phyloP scores from a whole-genome alignment of 2,888 invertebrate species.

The Malacosoma neustria region DNA sequence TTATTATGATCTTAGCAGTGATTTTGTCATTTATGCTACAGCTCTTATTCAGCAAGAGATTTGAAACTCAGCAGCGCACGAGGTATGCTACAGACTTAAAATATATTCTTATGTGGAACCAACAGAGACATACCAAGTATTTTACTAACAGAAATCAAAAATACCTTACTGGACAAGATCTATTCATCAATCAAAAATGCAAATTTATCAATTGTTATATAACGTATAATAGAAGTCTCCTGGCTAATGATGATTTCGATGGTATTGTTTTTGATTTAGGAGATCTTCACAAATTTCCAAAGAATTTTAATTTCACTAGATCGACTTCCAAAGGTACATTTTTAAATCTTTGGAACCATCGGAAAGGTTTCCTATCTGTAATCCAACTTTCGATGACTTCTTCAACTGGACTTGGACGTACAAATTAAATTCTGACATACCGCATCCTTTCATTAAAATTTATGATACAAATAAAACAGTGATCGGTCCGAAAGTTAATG shows the following conservation, averaged over 20 bases:
- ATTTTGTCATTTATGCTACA: slow-evolving; percentile 31
- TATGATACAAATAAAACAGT: slow-evolving; percentile 24
- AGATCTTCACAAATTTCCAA: slow-evolving; percentile 25
- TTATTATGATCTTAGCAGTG: slow-evolving; percentile 18
- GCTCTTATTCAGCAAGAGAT: slow-evolving; percentile 15
- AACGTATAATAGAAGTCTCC: slow-evolving; percentile 36
- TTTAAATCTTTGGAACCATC: slow-evolving; percentile 47
- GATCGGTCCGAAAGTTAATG: slow-evolving; percentile 36
- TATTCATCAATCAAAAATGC: slow-evolving; percentile 50
- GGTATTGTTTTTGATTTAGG: slow-evolving; percentile 44
- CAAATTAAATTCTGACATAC: slow-evolving; percentile 47
- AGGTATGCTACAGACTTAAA: slow-evolving; percentile 48
- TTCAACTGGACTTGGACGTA: slow-evolving; percentile 67
- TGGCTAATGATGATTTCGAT: slow-evolving; percentile 38
- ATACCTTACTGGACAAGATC: slow-evolving; percentile 30
- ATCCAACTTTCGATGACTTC: slow-evolving; percentile 39
- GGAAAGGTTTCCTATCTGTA: slow-evolving; percentile 39
- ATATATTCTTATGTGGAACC: slow-evolving; percentile 52
- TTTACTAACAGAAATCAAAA: slow-evolving; percentile 14
- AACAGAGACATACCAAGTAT: slow-evolving; percentile 14
- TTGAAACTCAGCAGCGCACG: slow-evolving; percentile 6
- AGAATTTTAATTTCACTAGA: slow-evolving; percentile 27
- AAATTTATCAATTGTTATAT: slow-evolving; percentile 49
- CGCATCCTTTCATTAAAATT: slow-evolving; percentile 44
- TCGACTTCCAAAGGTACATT: slow-evolving; percentile 43